Evolutionary conservation across 2,113 vertebrate species (phyloP).

Genomic region (Nothocercus nigrocapillus): DNA sequence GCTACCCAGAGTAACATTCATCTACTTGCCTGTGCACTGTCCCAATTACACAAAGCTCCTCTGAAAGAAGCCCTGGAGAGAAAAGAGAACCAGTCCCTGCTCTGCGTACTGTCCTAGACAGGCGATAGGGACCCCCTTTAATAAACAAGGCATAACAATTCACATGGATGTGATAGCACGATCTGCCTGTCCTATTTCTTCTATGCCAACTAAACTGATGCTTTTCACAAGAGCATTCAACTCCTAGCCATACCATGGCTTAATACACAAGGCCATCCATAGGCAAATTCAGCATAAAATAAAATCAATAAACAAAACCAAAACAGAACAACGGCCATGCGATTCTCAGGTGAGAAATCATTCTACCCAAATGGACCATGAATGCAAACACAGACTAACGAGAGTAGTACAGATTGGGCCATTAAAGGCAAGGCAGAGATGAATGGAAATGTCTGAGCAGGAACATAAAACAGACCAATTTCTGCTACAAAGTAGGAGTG

Average conservation of each 20-base stretch:
- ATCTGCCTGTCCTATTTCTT: background rate
- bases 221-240: background rate
- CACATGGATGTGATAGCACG: background rate
- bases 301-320: background rate
- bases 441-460: conserved; percentile 63
- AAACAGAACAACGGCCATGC: background rate
- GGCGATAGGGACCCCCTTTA: background rate
- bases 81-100: background rate
- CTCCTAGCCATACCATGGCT: background rate
- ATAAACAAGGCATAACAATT: background rate
- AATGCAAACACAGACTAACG: conserved; percentile 42
- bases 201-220: background rate
- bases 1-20: background rate
- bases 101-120: too few relatives aligned
- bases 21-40: background rate
- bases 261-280: background rate
- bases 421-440: conserved; percentile 66
- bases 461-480: conserved; percentile 65
- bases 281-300: background rate
- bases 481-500: conserved; percentile 68
- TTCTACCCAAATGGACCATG: conserved; percentile 59
- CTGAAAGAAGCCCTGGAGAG: background rate
- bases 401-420: conserved; percentile 34
- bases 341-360: conserved; percentile 68
- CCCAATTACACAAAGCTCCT: background rate